A percentile compares a stretch with the other conserved stretches of the same genome.
Evolutionary conservation across 2,888 invertebrate genomes (phyloP).

Genomic region (Flexamia atlantica): DNA sequence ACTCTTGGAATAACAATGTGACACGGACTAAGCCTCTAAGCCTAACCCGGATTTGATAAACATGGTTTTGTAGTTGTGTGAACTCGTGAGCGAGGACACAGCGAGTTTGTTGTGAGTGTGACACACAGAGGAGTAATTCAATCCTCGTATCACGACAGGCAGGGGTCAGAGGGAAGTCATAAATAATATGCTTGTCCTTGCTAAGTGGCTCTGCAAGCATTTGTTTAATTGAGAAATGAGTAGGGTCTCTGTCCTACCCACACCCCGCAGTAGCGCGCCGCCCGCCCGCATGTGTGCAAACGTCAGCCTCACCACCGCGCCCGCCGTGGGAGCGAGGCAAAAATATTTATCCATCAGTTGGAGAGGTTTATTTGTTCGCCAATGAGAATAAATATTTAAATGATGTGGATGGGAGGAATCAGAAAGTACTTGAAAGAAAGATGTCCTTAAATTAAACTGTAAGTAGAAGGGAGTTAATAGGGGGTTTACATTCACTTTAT

Average conservation of each 20-base stretch:
- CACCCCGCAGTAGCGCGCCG: not conserved
- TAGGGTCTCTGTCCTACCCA: conserved; percentile 34
- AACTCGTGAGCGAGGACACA: not conserved
- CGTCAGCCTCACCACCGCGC: no score
- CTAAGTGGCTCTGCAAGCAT: conserved; percentile 48
- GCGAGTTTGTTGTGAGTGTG: conserved; percentile 15
- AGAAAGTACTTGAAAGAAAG: not conserved
- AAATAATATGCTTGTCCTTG: conserved; percentile 55
- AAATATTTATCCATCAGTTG: no score
- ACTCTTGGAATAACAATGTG: no score
- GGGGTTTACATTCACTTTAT: no score
- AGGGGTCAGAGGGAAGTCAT: conserved; percentile 54
- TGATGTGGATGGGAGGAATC: not conserved
- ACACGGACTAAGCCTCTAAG: not conserved
- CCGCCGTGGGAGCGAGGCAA: not conserved
- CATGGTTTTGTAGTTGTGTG: not conserved
- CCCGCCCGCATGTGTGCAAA: conserved; percentile 33
- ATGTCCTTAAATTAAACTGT: not conserved
- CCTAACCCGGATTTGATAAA: conserved; percentile 29
- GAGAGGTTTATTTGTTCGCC: conserved; percentile 1
- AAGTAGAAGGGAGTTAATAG: no score
- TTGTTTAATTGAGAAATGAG: conserved; percentile 54
- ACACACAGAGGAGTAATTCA: conserved; percentile 40
- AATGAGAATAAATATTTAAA: not conserved
- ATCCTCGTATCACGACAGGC: conserved; percentile 40